phyloP scores from a whole-genome alignment of 1,140 invertebrate genomes.

The Drusus annulatus region DNA sequence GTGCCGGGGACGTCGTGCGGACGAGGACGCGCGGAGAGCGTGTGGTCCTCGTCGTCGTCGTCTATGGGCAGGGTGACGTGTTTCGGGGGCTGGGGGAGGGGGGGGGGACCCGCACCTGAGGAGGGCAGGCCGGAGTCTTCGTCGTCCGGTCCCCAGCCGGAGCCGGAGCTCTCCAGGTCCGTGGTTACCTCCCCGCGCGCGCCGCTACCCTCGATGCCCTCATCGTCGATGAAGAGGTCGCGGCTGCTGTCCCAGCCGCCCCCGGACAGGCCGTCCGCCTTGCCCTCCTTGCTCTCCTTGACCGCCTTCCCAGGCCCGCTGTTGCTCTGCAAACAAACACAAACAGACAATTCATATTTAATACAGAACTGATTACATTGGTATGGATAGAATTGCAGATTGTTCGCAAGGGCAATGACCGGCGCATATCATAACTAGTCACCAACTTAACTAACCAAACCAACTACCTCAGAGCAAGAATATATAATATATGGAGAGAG shows the following conservation, averaged over 20 bases:
- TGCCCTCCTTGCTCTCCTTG: constrained; percentile 16
- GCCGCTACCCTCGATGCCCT: constrained; percentile 61
- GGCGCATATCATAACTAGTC: too few relatives aligned
- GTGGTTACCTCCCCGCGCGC: constrained; percentile 66
- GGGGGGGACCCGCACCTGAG: constrained; percentile 52
- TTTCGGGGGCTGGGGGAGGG: not conserved
- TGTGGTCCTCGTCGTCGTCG: constrained; percentile 31
- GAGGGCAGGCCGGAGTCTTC: constrained; percentile 63
- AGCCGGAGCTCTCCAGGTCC: constrained; percentile 70
- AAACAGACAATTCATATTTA: not conserved
- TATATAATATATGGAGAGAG: too few relatives aligned
- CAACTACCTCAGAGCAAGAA: too few relatives aligned
- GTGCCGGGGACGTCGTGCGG: not conserved
- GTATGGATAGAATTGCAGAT: too few relatives aligned
- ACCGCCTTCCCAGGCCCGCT: constrained; percentile 12
- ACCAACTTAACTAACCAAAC: too few relatives aligned
- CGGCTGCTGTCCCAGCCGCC: not conserved
- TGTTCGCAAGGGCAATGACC: too few relatives aligned
- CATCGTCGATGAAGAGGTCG: constrained; percentile 70
- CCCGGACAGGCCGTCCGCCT: not conserved
- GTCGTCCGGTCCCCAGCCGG: constrained; percentile 71
- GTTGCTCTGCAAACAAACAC: not conserved
- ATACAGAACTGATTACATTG: not conserved
- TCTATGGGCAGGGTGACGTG: not conserved
- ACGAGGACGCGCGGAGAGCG: constrained; percentile 48